These are phyloP conservation scores for Porites lobata DNA, from an alignment of 92 coral and sea anemone species.

Conservation along the genomic window DNA sequence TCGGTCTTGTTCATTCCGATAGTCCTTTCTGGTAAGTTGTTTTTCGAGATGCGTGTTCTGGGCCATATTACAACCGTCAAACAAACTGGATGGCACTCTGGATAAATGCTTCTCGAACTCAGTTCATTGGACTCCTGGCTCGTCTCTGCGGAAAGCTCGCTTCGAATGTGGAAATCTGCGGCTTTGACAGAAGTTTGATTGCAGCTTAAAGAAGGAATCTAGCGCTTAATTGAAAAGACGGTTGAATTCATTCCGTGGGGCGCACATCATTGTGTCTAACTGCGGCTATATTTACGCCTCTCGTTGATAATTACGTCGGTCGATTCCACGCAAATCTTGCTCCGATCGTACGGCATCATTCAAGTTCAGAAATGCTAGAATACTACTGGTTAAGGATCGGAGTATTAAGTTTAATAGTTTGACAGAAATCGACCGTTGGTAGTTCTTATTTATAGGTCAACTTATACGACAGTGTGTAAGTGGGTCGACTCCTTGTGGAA, in stretches of 20 bases:
- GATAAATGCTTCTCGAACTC: slow-evolving; percentile 16
- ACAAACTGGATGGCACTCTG: slow-evolving; percentile 35
- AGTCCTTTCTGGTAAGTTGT: slow-evolving; percentile 51
- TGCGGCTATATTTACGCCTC: slow-evolving; percentile 49
- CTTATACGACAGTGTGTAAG: neutral
- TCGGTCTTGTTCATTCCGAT: slow-evolving; percentile 76
- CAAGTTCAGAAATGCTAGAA: slow-evolving; percentile 8
- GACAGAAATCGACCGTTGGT: slow-evolving; percentile 36
- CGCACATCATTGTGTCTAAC: slow-evolving; percentile 38
- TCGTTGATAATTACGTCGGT: slow-evolving; percentile 14
- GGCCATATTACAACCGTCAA: slow-evolving; percentile 75
- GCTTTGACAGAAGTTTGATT: slow-evolving; percentile 1
- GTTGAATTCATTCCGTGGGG: slow-evolving; percentile 38
- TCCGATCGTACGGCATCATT: neutral
- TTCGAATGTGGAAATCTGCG: slow-evolving; percentile 3
- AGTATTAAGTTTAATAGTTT: slow-evolving; percentile 18
- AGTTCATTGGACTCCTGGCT: slow-evolving; percentile 16
- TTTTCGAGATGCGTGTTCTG: slow-evolving; percentile 69
- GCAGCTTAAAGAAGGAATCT: slow-evolving; percentile 7
- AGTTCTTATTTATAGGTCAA: slow-evolving; percentile 23
- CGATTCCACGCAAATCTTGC: slow-evolving; percentile 12
- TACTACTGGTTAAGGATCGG: neutral
- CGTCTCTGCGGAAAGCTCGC: slow-evolving; percentile 13
- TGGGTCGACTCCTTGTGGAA: slow-evolving; percentile 39
- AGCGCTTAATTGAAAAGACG: slow-evolving; percentile 40